These are phyloP conservation scores for Fregetta grallaria DNA, from an alignment of 2,113 vertebrate species.

Conservation along the genomic window DNA sequence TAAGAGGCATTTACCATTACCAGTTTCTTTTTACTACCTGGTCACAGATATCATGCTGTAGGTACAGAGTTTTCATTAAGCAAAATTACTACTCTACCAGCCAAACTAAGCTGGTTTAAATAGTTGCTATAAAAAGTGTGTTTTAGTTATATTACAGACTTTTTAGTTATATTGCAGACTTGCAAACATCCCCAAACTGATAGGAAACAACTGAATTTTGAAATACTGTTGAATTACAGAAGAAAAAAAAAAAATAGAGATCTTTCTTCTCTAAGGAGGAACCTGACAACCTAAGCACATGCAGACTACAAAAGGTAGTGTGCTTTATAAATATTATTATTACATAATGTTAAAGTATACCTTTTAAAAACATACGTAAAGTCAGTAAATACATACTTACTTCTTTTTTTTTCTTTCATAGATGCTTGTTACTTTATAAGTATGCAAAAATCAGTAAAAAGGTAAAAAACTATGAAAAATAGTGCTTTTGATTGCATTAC, in stretches of 20 bases:
- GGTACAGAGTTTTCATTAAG: background rate
- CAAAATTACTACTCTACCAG: background rate
- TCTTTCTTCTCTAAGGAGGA: background rate
- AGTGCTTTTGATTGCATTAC: background rate
- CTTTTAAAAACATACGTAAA: background rate
- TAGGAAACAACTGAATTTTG: background rate
- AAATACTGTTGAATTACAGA: background rate
- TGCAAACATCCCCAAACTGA: background rate
- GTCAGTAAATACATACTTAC: background rate
- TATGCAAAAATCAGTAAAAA: background rate
- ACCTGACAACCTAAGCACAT: background rate
- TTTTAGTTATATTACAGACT: background rate
- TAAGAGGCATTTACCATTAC: background rate
- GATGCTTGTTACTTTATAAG: background rate
- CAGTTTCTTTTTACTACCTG: background rate
- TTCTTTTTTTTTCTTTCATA: background rate
- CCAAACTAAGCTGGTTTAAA: background rate
- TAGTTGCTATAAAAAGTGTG: background rate
- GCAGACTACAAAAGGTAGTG: background rate
- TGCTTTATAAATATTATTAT: background rate
- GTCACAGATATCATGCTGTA: background rate
- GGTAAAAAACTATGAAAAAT: background rate
- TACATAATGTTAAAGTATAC: background rate
- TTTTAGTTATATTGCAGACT: background rate
- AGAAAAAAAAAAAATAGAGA: background rate